Conservation (phyloP, 1,140 invertebrate genomes). For the Pseudomyrmex gracilis region DNA sequence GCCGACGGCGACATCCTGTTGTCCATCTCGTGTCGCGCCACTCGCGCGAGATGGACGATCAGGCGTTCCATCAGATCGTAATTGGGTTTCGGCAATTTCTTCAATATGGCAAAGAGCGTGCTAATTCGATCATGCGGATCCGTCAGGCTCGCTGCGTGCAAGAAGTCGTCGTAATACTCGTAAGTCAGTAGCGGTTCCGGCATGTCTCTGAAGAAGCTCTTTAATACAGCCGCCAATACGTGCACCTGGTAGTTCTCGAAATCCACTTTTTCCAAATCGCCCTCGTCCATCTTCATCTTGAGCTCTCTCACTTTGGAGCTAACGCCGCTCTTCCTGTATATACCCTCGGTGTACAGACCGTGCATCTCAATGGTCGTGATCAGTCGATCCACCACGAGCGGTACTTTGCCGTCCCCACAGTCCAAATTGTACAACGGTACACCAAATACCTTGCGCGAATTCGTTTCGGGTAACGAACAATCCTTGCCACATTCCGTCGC, state of each 20-base stretch:
- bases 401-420: conserved; percentile 93
- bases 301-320: conserved; percentile 92
- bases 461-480: conserved; percentile 83
- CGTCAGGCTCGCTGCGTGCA: conserved; percentile 93
- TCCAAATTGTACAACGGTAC: conserved; percentile 90
- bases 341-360: conserved; percentile 96
- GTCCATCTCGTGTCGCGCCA: conserved; percentile 93
- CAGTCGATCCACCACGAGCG: conserved; percentile 93
- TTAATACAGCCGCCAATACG: conserved; percentile 96
- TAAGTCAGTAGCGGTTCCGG: conserved; percentile 97
- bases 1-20: conserved; percentile 97
- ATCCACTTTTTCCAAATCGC: conserved; percentile 88
- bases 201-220: conserved; percentile 96
- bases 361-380: conserved; percentile 96
- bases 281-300: conserved; percentile 90
- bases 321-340: conserved; percentile 97
- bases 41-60: conserved; percentile 96
- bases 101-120: conserved; percentile 94
- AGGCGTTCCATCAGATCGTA: conserved; percentile 96
- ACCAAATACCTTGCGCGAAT: conserved; percentile 90
- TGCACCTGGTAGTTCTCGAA: conserved; percentile 93
- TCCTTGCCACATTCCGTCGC: conserved; percentile 88
- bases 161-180: conserved; percentile 97
- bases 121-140: conserved; percentile 93
- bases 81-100: conserved; percentile 95